Percentiles rank a stretch among this genome's conserved stretches.
These are phyloP conservation scores for Cheirogaleus medius DNA, from an alignment of 2,113 vertebrate species.

Conservation along the genomic window DNA sequence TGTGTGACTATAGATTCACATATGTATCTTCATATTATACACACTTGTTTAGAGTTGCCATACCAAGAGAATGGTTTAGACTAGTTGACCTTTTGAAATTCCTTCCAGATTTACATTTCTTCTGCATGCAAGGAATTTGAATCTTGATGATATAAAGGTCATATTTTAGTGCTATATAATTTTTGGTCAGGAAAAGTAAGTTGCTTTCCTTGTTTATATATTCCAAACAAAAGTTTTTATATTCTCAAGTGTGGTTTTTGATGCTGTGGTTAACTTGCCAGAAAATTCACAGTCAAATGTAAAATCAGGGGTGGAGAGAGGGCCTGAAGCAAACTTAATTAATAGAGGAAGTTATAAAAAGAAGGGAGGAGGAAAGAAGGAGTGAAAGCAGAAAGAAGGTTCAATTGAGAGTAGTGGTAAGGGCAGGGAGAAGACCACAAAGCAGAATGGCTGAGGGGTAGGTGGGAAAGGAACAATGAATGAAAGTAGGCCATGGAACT, in stretches of 20 bases:
- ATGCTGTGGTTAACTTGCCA: neutral
- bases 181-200: slow-evolving; percentile 11
- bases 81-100: slow-evolving; percentile 43
- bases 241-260: slow-evolving; percentile 34
- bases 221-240: slow-evolving; percentile 44
- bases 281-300: slow-evolving; percentile 37
- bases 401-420: neutral
- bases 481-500: neutral
- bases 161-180: neutral
- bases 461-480: neutral
- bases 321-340: neutral
- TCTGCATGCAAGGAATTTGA: slow-evolving; percentile 48
- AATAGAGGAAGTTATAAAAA: neutral
- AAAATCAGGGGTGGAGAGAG: neutral
- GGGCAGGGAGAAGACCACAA: neutral
- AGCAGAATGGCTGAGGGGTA: neutral
- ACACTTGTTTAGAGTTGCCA: neutral
- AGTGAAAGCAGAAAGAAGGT: neutral
- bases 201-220: slow-evolving; percentile 9
- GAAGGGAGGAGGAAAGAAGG: neutral
- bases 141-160: neutral
- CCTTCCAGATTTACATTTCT: slow-evolving; percentile 37
- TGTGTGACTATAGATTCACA: neutral
- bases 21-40: neutral
- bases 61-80: neutral